Evolutionary conservation across 1,140 invertebrate species (phyloP).

Genomic region (Dufourea novaeangliae): DNA sequence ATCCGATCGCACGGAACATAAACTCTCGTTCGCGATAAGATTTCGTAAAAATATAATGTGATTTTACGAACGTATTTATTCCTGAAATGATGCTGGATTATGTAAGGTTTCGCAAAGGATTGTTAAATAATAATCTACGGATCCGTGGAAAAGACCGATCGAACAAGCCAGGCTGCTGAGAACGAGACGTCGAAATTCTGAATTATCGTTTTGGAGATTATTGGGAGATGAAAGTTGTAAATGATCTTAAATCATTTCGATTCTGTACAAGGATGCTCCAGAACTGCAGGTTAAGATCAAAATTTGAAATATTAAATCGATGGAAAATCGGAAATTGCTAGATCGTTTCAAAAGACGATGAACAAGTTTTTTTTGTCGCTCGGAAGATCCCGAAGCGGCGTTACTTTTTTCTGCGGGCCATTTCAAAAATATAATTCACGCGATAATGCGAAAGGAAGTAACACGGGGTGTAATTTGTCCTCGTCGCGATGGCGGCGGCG

Average conservation of each 20-base stretch:
- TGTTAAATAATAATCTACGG: background rate
- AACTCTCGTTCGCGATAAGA: background rate
- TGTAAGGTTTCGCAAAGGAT: background rate
- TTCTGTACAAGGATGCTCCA: too few species aligned
- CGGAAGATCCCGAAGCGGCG: constrained; percentile 14
- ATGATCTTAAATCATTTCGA: too few species aligned
- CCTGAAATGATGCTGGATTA: background rate
- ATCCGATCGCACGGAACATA: background rate
- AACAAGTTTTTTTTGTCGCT: background rate
- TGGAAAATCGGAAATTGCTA: too few species aligned
- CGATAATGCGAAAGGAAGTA: constrained; percentile 67
- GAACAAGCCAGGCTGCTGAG: background rate
- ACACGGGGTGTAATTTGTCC: constrained; percentile 67
- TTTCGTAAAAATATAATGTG: background rate
- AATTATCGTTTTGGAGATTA: background rate
- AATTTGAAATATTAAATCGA: too few species aligned
- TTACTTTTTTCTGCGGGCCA: constrained; percentile 18
- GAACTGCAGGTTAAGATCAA: too few species aligned
- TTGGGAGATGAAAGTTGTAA: too few species aligned
- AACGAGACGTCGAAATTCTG: background rate
- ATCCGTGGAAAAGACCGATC: background rate
- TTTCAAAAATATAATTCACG: constrained; percentile 63
- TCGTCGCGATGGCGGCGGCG: constrained; percentile 56
- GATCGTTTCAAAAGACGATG: too few species aligned
- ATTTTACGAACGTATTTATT: constrained; percentile 1